phyloP scores from a whole-genome alignment of 2,113 vertebrate species.

The Lonchura striata region DNA sequence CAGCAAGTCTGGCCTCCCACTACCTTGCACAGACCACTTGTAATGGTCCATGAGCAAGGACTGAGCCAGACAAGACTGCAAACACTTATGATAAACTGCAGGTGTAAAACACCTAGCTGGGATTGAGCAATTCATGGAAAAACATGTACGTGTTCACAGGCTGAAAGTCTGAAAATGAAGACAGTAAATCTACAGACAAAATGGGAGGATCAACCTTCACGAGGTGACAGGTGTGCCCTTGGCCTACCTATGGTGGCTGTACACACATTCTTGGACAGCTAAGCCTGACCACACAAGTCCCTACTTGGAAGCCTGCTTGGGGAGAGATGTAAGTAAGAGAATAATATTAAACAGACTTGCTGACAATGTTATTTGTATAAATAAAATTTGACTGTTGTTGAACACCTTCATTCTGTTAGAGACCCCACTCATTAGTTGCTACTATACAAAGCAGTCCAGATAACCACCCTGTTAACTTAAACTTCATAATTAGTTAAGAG shows the following conservation, averaged over 20 bases:
- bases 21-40: background rate
- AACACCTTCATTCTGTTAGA: background rate
- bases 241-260: background rate
- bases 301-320: background rate
- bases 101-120: background rate
- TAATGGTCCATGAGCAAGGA: fast-evolving
- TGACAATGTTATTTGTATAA: background rate
- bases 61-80: background rate
- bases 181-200: background rate
- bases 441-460: background rate
- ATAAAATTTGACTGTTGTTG: background rate
- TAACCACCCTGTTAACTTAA: background rate
- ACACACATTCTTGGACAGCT: background rate
- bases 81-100: fast-evolving
- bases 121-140: background rate
- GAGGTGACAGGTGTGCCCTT: background rate
- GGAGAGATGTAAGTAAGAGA: background rate
- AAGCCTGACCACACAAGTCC: background rate
- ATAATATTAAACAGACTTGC: background rate
- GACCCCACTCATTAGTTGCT: background rate
- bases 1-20: background rate
- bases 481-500: background rate
- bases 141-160: background rate
- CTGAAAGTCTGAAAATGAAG: background rate
- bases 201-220: background rate